These are phyloP conservation scores for Cotesia typhae DNA, from an alignment of 1,140 invertebrate species.

Conservation along the genomic window DNA sequence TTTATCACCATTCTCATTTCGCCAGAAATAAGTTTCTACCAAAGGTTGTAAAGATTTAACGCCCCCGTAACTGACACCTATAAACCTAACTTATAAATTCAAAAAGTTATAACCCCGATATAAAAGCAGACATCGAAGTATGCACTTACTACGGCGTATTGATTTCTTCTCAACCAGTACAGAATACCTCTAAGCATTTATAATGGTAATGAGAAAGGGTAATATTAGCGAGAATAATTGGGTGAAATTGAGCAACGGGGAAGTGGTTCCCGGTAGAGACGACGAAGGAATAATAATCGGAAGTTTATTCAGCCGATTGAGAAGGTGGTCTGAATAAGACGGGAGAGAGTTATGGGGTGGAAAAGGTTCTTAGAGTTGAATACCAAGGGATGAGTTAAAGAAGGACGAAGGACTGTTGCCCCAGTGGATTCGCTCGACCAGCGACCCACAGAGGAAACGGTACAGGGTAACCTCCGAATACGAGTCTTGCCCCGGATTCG, in stretches of 20 bases:
- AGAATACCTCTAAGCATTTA: too few species aligned
- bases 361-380: constrained; percentile 12
- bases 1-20: too few species aligned
- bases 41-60: too few species aligned
- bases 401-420: constrained; percentile 15
- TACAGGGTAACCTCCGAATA: neutral
- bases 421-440: constrained; percentile 29
- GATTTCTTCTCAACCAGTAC: too few species aligned
- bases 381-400: neutral
- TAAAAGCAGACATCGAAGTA: too few species aligned
- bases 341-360: neutral
- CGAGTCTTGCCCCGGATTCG: constrained; percentile 24
- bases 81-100: too few species aligned
- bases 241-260: constrained; percentile 36
- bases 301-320: constrained; percentile 26
- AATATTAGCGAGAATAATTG: constrained; percentile 9
- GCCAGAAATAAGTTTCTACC: too few species aligned
- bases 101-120: too few species aligned
- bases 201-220: neutral
- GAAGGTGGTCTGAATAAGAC: neutral
- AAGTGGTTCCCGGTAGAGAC: constrained; percentile 7
- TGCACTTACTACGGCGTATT: too few species aligned
- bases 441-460: constrained; percentile 13
- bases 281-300: constrained; percentile 42
- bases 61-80: too few species aligned